Base-by-base conservation (phyloP, 1,140 invertebrate genomes). In the Leptopilina clavipes region DNA sequence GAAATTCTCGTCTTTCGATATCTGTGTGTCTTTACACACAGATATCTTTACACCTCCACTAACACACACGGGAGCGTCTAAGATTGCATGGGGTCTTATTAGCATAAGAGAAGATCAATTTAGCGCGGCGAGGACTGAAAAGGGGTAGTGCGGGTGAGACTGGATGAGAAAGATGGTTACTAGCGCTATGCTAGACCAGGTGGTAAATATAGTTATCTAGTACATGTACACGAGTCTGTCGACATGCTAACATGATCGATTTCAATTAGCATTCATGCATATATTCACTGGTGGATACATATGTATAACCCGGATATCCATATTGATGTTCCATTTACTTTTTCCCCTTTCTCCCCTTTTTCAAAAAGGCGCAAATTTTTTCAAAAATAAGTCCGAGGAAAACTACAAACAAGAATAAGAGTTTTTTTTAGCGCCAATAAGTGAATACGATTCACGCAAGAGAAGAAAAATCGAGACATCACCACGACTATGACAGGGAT, bases 191-290 rank as follows among this genome's bases (percentile, higher is more conserved):
- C 22, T 65, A 65, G 25, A 65, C 25, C 59, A 65, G 59, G 22
- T 65, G 12, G 25, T 65, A 65, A 65, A 65, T 65, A 65, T 65
- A 65, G 59, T 65, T 65, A 65, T 65, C 59, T 52, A 52, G 48
- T 52, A 52, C 48, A 65, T 65, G 59, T 65, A 65, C 59, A 65
- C 25, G 25, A 65, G 22, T 31, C 14, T 31, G 19, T 65, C 11
- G 25, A 31, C 25, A 65, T 65, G 59, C 59, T 65, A 65, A 31
- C 12, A n/a, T 31, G 59, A 65, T 65, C 59, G 59, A 31, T 65
- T 65, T n/a, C 59, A 65, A 65, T 65, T 65, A 65, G 59, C 59
- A 65, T 65, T 31, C 19, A 65, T 65, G 59, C 59, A 65, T 65
- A 31, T 65, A 65, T 65, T 65, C 59, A 11, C 59, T 65, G 19